phyloP scores from a whole-genome alignment of 2,888 invertebrate species.

The Oxystoma pomonae region DNA sequence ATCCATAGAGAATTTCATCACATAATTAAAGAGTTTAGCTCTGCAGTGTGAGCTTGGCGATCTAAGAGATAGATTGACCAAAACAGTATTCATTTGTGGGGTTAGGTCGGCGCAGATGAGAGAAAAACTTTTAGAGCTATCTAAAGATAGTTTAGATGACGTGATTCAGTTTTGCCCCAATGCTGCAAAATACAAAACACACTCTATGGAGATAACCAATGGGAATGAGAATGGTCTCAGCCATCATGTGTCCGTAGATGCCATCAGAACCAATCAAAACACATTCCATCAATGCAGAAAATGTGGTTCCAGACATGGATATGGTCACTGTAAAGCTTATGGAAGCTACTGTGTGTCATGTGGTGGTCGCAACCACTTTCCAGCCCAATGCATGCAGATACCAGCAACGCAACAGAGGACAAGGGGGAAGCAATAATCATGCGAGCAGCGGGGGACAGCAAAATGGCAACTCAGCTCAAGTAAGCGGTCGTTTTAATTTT shows the following conservation, averaged over 20 bases:
- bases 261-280: not conserved
- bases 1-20: not conserved
- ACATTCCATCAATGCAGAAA: not conserved
- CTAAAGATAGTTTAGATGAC: not conserved
- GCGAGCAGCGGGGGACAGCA: too few relatives aligned
- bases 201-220: not conserved
- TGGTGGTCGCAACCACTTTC: not conserved
- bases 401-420: too few relatives aligned
- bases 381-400: not conserved
- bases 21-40: not conserved
- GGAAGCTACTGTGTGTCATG: not conserved
- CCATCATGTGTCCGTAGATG: not conserved
- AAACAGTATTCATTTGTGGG: not conserved
- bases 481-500: too few relatives aligned
- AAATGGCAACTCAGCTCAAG: too few relatives aligned
- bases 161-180: not conserved
- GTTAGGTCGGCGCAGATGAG: not conserved
- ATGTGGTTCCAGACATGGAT: not conserved
- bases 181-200: not conserved
- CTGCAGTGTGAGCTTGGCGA: not conserved
- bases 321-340: not conserved
- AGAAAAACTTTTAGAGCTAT: not conserved
- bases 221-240: too few relatives aligned
- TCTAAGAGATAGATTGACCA: not conserved
- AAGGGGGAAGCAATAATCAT: too few relatives aligned